These are phyloP conservation scores for Eurosta solidaginis DNA, from an alignment of 1,140 invertebrate species.

Conservation along the genomic window DNA sequence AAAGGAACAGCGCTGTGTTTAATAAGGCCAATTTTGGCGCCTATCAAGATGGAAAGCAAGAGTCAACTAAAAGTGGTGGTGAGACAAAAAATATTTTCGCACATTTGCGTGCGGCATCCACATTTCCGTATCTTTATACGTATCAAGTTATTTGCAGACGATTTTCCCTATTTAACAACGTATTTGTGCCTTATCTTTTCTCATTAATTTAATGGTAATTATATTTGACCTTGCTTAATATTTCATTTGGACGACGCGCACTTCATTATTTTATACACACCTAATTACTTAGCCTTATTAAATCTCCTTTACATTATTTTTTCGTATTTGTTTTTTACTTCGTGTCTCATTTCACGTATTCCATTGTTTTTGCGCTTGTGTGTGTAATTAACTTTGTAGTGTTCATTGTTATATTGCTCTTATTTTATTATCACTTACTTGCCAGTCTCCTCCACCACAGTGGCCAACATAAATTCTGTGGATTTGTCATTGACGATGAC, in stretches of 20 bases:
- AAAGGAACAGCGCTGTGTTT: too few relatives aligned
- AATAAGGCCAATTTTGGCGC: too few relatives aligned
- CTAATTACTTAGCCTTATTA: not conserved
- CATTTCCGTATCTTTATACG: too few relatives aligned
- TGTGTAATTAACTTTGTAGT: constrained; percentile 6
- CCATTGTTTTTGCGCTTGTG: not conserved
- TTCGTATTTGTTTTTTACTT: not conserved
- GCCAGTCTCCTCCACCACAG: constrained; percentile 79
- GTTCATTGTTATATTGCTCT: not conserved
- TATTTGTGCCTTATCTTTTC: not conserved
- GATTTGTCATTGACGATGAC: constrained; percentile 89
- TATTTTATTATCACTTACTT: constrained; percentile 62
- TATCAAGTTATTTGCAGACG: too few relatives aligned
- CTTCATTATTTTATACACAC: not conserved
- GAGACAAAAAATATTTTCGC: too few relatives aligned
- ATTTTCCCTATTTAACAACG: too few relatives aligned
- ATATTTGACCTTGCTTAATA: not conserved
- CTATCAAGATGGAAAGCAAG: too few relatives aligned
- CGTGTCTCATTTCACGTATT: not conserved
- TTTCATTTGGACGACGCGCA: not conserved
- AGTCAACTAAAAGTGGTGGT: too few relatives aligned
- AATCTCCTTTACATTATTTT: not conserved
- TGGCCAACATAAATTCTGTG: constrained; percentile 84
- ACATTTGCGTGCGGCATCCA: too few relatives aligned
- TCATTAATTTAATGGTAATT: not conserved